phyloP scores from a whole-genome alignment of 2,888 invertebrate genomes.

The Sarcophaga caerulescens region DNA sequence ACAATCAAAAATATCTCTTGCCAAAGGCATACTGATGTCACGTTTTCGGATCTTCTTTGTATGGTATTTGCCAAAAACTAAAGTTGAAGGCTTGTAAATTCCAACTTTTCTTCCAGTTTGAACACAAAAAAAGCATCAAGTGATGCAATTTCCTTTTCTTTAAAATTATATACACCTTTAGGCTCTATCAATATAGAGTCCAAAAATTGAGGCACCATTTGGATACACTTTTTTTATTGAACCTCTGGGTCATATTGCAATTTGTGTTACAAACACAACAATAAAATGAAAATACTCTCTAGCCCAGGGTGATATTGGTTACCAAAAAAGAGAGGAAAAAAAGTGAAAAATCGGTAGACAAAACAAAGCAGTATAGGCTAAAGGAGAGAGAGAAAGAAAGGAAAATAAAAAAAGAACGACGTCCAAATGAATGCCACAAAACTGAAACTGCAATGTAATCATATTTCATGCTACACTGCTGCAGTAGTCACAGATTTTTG shows the following conservation, averaged over 20 bases:
- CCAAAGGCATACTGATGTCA: no score
- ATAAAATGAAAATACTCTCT: conserved; percentile 10
- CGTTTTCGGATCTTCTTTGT: no score
- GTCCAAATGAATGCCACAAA: conserved; percentile 54
- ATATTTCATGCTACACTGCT: conserved; percentile 69
- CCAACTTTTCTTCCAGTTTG: no score
- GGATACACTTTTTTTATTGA: neutral
- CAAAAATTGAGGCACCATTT: neutral
- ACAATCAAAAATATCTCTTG: no score
- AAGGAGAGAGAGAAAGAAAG: neutral
- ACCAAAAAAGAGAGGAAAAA: conserved; percentile 31
- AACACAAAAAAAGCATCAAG: no score
- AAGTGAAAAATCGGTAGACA: conserved; percentile 34
- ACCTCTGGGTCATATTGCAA: neutral
- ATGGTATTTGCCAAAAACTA: no score
- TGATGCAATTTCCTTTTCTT: no score
- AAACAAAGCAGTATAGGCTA: conserved; percentile 32
- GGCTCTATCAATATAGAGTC: neutral
- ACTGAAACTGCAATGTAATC: conserved; percentile 68
- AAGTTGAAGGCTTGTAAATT: no score
- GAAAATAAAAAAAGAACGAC: conserved; percentile 3
- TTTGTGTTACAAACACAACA: neutral
- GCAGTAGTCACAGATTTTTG: conserved; percentile 65
- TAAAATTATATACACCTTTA: neutral
- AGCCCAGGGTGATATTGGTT: conserved; percentile 2